A percentile compares a stretch with the other conserved stretches of the same genome.
Conservation (phyloP, 1,140 invertebrate genomes). For the Agrilus planipennis region DNA sequence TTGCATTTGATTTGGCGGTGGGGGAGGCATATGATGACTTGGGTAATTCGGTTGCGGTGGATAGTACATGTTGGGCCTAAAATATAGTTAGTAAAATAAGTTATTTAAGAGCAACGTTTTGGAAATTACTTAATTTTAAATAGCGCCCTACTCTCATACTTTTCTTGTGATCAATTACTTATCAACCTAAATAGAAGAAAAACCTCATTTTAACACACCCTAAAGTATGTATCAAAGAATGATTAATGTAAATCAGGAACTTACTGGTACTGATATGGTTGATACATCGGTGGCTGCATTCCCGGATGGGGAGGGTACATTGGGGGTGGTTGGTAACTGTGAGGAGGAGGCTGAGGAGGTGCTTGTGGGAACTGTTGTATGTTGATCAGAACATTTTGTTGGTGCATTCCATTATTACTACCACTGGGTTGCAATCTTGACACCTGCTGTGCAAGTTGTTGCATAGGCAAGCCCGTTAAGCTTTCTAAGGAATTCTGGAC, state of each 20-base stretch:
- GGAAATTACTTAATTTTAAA: too few relatives aligned
- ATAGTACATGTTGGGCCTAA: slow-evolving; percentile 28
- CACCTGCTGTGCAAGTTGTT: slow-evolving; percentile 31
- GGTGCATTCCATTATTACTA: slow-evolving; percentile 23
- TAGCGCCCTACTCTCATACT: too few relatives aligned
- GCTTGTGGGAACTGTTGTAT: slow-evolving; percentile 32
- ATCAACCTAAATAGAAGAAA: too few relatives aligned
- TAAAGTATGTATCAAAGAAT: too few relatives aligned
- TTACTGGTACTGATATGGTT: slow-evolving; percentile 30
- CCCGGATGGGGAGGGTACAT: slow-evolving; percentile 18
- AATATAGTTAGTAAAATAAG: slow-evolving; percentile 9
- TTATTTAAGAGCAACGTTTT: neutral
- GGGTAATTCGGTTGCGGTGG: slow-evolving; percentile 23
- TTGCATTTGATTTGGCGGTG: slow-evolving; percentile 34
- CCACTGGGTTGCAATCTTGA: slow-evolving; percentile 25
- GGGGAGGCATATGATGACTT: too few relatives aligned
- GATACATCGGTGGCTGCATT: slow-evolving; percentile 25
- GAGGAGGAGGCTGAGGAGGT: slow-evolving; percentile 19
- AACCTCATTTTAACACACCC: too few relatives aligned
- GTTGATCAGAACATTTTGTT: slow-evolving; percentile 34
- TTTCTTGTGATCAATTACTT: too few relatives aligned
- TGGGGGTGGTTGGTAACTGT: slow-evolving; percentile 20
- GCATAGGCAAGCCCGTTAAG: slow-evolving; percentile 29
- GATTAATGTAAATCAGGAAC: too few relatives aligned
- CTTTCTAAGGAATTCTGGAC: slow-evolving; percentile 19